Evolutionary conservation across 2,888 invertebrate genomes (phyloP).

Genomic region (Balanococcus diminutus): DNA sequence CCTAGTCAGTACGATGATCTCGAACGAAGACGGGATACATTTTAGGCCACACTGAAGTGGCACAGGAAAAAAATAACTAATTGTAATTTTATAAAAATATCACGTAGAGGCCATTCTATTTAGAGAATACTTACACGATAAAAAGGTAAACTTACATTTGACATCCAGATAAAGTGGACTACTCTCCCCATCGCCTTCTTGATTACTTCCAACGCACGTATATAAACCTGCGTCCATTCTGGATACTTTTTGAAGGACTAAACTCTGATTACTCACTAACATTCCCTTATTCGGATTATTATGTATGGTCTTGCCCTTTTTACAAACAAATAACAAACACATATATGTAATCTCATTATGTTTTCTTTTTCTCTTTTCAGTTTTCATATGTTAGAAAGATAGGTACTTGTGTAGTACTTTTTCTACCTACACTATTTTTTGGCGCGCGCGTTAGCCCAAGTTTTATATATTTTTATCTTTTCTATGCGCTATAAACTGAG

Average conservation of each 20-base stretch:
- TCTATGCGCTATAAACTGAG: not conserved
- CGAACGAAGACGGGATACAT: no score
- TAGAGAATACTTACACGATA: constrained; percentile 28
- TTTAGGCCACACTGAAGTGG: not conserved
- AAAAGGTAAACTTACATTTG: constrained; percentile 73
- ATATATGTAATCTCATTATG: constrained; percentile 48
- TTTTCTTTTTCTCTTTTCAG: constrained; percentile 11
- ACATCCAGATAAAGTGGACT: constrained; percentile 83
- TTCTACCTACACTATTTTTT: not conserved
- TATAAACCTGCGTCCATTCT: constrained; percentile 79
- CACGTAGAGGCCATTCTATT: constrained; percentile 42
- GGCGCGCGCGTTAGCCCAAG: not conserved
- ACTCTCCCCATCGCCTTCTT: constrained; percentile 86
- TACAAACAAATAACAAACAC: constrained; percentile 46
- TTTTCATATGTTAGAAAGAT: not conserved
- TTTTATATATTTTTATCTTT: constrained; percentile 27
- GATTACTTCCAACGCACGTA: constrained; percentile 85
- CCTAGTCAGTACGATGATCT: not conserved
- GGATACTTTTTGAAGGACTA: constrained; percentile 85
- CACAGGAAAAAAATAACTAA: not conserved
- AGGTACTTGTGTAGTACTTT: not conserved
- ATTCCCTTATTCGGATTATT: constrained; percentile 81
- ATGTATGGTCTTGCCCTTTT: constrained; percentile 75
- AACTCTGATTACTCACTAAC: constrained; percentile 85
- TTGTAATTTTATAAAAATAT: constrained; percentile 39